Conservation (phyloP, 1,140 invertebrate species). For the Oryctes rhinoceros region DNA sequence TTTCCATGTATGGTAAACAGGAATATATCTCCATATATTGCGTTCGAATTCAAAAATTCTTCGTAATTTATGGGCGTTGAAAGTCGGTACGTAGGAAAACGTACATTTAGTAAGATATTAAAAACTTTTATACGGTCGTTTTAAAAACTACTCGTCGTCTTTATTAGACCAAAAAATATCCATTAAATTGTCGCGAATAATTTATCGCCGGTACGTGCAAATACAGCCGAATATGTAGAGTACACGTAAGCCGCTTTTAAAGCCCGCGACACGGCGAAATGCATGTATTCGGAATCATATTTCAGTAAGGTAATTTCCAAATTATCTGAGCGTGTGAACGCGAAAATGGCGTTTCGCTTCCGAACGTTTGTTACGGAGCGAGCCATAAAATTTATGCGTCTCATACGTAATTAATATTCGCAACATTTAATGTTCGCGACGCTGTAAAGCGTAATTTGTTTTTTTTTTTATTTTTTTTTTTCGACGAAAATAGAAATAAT, state of each 20-base stretch:
- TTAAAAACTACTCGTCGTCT: constrained; percentile 17
- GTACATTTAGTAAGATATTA: constrained; percentile 18
- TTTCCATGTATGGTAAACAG: neutral
- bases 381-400: no score
- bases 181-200: constrained; percentile 8
- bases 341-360: no score
- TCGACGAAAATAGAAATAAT: no score
- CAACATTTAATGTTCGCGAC: no score
- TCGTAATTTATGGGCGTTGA: neutral
- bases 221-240: neutral
- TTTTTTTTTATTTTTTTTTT: no score
- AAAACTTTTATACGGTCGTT: constrained; percentile 16
- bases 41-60: neutral
- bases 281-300: neutral
- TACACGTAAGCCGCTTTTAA: neutral
- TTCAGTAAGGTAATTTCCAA: constrained; percentile 11
- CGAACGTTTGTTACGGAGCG: no score
- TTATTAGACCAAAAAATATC: constrained; percentile 35
- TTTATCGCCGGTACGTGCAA: constrained; percentile 15
- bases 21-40: neutral
- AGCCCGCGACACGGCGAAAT: neutral
- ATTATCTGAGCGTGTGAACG: neutral
- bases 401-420: no score
- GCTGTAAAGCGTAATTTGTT: no score
- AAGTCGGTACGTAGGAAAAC: neutral